Base-by-base conservation (phyloP, 2,888 invertebrate genomes). In the Epirrhoe tristata region DNA sequence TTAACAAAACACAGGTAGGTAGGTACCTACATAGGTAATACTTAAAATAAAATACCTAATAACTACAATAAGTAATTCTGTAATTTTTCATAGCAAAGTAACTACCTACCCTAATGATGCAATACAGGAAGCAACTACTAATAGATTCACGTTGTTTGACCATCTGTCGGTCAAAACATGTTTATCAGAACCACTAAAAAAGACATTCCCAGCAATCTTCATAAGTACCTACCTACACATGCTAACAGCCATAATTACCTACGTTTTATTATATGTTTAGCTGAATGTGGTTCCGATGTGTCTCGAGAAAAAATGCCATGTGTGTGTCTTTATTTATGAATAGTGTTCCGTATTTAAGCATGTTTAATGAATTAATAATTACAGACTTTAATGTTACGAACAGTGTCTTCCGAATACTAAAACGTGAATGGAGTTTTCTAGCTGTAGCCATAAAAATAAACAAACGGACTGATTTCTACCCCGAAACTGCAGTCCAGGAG, bases 261-360 rank as follows among this genome's bases (percentile, higher is more conserved):
- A 58, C 32, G 56, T 52, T 48, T 17, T 71, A 68, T n/a, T n/a
- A n/a, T n/a, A 66, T 66, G 63, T 63, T 58, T 63, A 70, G 55
- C 36, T 53, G 61, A 63, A 66, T 63, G 12, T 14, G 69, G 66
- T 60, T 51, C 69, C 66, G 55, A 64, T 60, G 62, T 57, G 64
- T 67, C 68, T 71, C 63, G 51, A 17, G 59, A n/a, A 66, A 62
- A 67, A 67, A 43, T 34, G 52, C 10, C 43, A 60, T 48, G 48
- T 59, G 56, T 48, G 43, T 53, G 64, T 61, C 10, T 10, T 6
- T 16, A 2, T 14, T 31, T 8, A 32, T 10, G 17, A 10, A 32
- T 17, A 10, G 51, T 17, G 58, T 58, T 58, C 58, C 58, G 51
- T 16, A 48, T 48, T n/a, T 16, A 14, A 16, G 48, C 3, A 3